These are phyloP conservation scores for Bagarius yarrelli DNA, from an alignment of 2,113 vertebrate species.

Conservation along the genomic window DNA sequence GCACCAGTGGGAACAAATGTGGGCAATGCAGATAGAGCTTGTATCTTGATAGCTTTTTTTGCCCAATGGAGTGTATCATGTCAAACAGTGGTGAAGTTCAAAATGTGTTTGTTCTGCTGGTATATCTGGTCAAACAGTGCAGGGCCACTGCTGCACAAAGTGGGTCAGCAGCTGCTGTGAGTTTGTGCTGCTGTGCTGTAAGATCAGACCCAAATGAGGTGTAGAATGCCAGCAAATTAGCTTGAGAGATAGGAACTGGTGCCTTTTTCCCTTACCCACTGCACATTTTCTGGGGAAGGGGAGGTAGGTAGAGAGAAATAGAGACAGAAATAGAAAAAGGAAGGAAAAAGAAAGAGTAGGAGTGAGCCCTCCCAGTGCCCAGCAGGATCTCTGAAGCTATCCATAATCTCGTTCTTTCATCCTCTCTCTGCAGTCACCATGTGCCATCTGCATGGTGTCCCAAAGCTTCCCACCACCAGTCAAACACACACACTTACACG, in stretches of 20 bases:
- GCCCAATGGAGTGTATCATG: constrained; percentile 5
- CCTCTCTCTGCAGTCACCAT: constrained; percentile 45
- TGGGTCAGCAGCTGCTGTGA: constrained; percentile 69
- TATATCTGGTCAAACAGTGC: constrained; percentile 16
- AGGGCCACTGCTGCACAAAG: constrained; percentile 54
- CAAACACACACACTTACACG: constrained; percentile 16
- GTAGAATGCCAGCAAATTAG: constrained; percentile 76
- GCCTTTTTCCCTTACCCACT: constrained; percentile 15
- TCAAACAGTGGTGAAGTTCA: constrained; percentile 36
- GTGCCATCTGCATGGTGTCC: constrained; percentile 50
- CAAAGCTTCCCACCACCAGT: constrained; percentile 33
- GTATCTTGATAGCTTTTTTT: constrained; percentile 25
- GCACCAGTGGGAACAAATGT: constrained; percentile 18
- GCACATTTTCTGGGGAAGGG: constrained; percentile 1
- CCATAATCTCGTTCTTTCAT: constrained; percentile 53
- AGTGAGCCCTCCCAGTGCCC: constrained; percentile 36
- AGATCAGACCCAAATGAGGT: constrained; percentile 70
- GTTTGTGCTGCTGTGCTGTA: constrained; percentile 61
- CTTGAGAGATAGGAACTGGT: constrained; percentile 55
- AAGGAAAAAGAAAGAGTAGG: constrained; percentile 25
- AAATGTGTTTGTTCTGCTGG: constrained; percentile 45
- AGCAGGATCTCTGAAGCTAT: constrained; percentile 51
- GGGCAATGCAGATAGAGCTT: constrained; percentile 52
- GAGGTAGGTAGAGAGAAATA: neutral
- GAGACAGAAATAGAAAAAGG: constrained; percentile 22